phyloP scores from a whole-genome alignment of 2,113 vertebrate genomes.

The Lontra canadensis region DNA sequence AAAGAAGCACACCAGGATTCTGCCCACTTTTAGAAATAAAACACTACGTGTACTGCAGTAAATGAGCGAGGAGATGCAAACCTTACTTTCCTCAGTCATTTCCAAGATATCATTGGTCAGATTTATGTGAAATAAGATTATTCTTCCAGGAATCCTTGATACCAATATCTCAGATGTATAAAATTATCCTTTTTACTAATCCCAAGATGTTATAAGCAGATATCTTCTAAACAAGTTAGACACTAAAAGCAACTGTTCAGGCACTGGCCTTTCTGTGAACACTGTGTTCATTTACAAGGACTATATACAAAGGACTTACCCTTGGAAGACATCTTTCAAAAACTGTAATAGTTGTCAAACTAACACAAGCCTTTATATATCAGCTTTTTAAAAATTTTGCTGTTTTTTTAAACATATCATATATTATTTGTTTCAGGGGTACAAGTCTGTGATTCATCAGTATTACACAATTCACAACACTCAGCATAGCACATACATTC shows the following conservation, averaged over 20 bases:
- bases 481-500: too few species aligned
- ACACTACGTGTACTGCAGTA: conserved; percentile 94
- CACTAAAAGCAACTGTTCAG: conserved; percentile 93
- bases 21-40: conserved; percentile 87
- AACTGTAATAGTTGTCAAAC: conserved; percentile 96
- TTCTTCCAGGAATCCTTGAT: conserved; percentile 95
- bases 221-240: conserved; percentile 93
- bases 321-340: conserved; percentile 95
- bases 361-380: conserved; percentile 95
- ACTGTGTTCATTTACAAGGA: conserved; percentile 94
- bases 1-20: conserved; percentile 94
- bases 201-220: conserved; percentile 91
- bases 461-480: too few species aligned
- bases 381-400: conserved; percentile 69
- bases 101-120: conserved; percentile 96
- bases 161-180: conserved; percentile 94
- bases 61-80: conserved; percentile 93
- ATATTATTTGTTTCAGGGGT: too few species aligned
- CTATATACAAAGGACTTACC: conserved; percentile 96
- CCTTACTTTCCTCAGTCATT: conserved; percentile 81
- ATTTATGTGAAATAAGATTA: conserved; percentile 92
- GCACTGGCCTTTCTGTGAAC: conserved; percentile 94
- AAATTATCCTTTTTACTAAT: conserved; percentile 95
- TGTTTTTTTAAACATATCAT: too few species aligned
- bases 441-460: too few species aligned